phyloP scores from a whole-genome alignment of 53 echinoderm and acorn worm genomes.

The Patiria pectinifera region DNA sequence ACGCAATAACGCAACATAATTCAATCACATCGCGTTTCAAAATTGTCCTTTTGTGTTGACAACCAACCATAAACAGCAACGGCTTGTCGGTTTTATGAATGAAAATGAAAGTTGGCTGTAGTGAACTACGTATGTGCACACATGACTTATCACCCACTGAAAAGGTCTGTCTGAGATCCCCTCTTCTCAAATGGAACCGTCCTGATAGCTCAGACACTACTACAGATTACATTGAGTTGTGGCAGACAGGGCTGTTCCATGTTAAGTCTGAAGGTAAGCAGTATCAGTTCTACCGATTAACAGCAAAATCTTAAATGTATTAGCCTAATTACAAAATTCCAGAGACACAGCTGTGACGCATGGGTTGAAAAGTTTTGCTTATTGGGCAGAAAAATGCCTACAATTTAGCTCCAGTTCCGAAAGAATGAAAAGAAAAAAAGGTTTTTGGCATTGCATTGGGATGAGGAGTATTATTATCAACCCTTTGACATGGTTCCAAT shows the following conservation, averaged over 20 bases:
- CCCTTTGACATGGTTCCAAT: slow-evolving; percentile 25
- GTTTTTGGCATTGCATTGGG: not conserved
- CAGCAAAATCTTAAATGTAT: not conserved
- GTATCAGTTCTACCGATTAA: not conserved
- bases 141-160: not conserved
- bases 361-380: not conserved
- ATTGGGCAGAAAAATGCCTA: not conserved
- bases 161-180: not conserved
- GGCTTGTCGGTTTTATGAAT: slow-evolving; percentile 23
- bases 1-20: not conserved
- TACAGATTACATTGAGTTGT: not conserved
- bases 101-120: slow-evolving; percentile 21
- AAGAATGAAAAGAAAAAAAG: not conserved
- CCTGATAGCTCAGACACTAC: not conserved
- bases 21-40: too few relatives aligned
- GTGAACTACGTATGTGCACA: not conserved
- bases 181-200: not conserved
- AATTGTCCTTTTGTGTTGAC: not conserved
- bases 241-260: not conserved
- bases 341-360: not conserved
- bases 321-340: not conserved
- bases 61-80: slow-evolving; percentile 26
- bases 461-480: not conserved
- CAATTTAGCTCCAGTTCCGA: not conserved
- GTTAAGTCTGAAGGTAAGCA: not conserved